Base-by-base conservation (phyloP, 2,797 vertebrate genomes). In the Kryptopterus vitreolus region DNA sequence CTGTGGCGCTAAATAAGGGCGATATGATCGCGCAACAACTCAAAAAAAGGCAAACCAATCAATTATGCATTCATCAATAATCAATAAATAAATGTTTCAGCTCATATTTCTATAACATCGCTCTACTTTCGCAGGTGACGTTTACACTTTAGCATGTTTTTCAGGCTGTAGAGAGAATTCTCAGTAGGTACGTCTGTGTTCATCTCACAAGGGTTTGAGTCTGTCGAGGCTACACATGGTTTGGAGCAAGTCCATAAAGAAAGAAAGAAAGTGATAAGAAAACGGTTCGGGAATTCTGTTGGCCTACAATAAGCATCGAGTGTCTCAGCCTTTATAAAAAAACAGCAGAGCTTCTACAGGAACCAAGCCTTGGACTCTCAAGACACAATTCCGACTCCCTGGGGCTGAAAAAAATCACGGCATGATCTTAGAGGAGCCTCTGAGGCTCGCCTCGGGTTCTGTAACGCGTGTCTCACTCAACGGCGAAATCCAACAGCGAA, bases 271-370 rank as follows among this genome's bases (percentile, higher is more conserved):
- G 29, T 53, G 13, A 71, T n/a, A 71, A 33, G 69, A 29, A 71
- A 71, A 53, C 29, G 11, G 7, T 52, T 31, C 15, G 26, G 3
- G 12, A 35, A 71, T 7, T 69, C 22, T 69, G 62, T 65, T 59
- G 73, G 38, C 10, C 38, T 43, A 43, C 10, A 26, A 10, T 59
- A 77, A 22, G 13, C 46, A 66, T 15, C 46, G 48, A 68, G 63
- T 18, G 58, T 35, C 77, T 79, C n/a, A 38, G 61, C 82, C 77
- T 55, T 20, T 61, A 81, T 72, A 68, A 59, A 72, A 62, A 78
- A 75, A 75, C 75, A 70, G 55, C 59, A 79, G 43, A 62, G 20
- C 63, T 69, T 57, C 57, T 59, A 57, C 63, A 82, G 69, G 65
- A 74, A 82, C 61, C 9, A 31, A 55, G 70, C 46, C 61, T 38